Evolutionary conservation across 1,140 invertebrate genomes (phyloP).

Genomic region (Pachyrhynchus sulphureomaculatus): DNA sequence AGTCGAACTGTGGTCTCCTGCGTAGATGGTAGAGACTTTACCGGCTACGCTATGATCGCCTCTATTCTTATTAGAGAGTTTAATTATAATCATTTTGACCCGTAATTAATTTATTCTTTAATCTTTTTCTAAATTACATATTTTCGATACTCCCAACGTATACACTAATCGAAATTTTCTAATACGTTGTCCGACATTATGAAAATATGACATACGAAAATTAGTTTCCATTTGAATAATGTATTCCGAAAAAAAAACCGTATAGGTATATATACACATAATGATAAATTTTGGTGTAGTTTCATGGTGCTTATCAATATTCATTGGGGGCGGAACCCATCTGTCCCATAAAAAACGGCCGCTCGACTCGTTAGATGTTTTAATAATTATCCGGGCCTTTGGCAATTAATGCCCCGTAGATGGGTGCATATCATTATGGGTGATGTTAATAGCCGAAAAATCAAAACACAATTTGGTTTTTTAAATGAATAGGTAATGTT

Average conservation of each 20-base stretch:
- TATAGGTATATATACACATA: constrained; percentile 2
- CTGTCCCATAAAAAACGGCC: constrained; percentile 42
- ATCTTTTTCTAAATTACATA: too few relatives aligned
- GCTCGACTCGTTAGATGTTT: constrained; percentile 10
- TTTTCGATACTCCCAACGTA: too few relatives aligned
- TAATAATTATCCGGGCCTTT: constrained; percentile 12
- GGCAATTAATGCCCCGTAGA: constrained; percentile 3
- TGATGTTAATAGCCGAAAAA: constrained; percentile 13
- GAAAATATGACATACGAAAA: too few relatives aligned
- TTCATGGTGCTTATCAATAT: constrained; percentile 42
- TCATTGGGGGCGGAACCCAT: constrained; percentile 45
- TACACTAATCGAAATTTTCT: too few relatives aligned
- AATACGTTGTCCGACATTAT: too few relatives aligned
- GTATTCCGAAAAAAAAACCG: background rate
- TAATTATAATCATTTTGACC: too few relatives aligned
- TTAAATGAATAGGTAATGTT: too few relatives aligned
- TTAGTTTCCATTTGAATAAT: constrained; percentile 17
- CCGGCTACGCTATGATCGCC: too few relatives aligned
- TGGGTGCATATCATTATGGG: constrained; percentile 12
- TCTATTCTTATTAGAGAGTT: too few relatives aligned
- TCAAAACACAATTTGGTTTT: background rate
- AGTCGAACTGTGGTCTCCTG: too few relatives aligned
- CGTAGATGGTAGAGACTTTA: too few relatives aligned
- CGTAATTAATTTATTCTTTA: too few relatives aligned
- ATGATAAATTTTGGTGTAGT: constrained; percentile 24